Evolutionary conservation across 1,140 invertebrate species (phyloP).

Genomic region (Ostrea denselamellosa): DNA sequence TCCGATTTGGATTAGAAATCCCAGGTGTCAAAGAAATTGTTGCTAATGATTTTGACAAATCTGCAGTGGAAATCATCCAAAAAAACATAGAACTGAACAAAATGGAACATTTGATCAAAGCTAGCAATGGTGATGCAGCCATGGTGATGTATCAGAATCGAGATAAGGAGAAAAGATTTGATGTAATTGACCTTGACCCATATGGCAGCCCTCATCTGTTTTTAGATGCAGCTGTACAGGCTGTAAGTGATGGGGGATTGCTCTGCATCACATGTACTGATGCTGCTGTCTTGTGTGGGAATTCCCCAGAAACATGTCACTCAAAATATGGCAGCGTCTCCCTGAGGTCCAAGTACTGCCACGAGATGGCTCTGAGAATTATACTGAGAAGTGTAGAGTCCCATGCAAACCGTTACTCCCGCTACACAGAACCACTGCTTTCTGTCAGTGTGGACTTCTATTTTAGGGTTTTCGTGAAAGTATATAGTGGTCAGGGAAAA

Average conservation of each 20-base stretch:
- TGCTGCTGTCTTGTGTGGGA: conserved; percentile 97
- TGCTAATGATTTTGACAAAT: conserved; percentile 95
- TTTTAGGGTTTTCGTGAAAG: conserved; percentile 93
- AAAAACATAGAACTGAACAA: conserved; percentile 90
- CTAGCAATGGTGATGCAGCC: conserved; percentile 78
- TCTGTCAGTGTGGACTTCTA: conserved; percentile 98
- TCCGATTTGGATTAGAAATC: conserved; percentile 97
- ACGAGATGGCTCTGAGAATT: conserved; percentile 97
- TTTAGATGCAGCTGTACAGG: conserved; percentile 92
- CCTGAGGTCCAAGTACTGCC: conserved; percentile 91
- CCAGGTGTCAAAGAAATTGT: conserved; percentile 89
- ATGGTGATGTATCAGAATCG: conserved; percentile 84
- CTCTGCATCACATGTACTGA: conserved; percentile 98
- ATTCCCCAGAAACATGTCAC: conserved; percentile 95
- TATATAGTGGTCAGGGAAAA: conserved; percentile 88
- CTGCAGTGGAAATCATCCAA: conserved; percentile 92
- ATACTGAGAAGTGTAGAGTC: conserved; percentile 93
- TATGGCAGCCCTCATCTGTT: conserved; percentile 97
- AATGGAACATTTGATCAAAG: conserved; percentile 86
- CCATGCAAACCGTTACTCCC: conserved; percentile 94
- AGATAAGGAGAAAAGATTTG: conserved; percentile 85
- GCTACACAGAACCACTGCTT: conserved; percentile 94
- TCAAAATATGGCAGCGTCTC: conserved; percentile 96
- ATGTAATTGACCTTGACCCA: conserved; percentile 97
- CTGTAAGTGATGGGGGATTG: conserved; percentile 79